These are phyloP conservation scores for Selene dorsalis DNA, from an alignment of 2,797 vertebrate species.

Conservation along the genomic window DNA sequence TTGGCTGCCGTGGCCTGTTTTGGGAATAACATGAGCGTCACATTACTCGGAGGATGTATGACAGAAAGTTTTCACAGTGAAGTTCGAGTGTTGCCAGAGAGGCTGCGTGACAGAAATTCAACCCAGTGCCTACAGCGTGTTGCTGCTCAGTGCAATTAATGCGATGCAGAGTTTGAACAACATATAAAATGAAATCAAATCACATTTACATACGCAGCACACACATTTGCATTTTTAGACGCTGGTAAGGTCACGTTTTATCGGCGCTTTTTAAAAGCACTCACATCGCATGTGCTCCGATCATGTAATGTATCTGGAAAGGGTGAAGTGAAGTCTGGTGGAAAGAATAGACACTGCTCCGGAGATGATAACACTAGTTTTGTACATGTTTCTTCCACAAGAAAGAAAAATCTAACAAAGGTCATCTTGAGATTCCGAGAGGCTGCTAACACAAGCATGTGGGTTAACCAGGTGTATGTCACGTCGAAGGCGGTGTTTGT, in stretches of 20 bases:
- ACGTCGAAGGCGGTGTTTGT: background rate
- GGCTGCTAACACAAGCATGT: background rate
- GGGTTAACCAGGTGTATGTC: background rate
- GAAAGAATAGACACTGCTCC: background rate
- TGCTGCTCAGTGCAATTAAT: background rate
- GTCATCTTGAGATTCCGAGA: background rate
- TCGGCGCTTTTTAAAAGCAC: background rate
- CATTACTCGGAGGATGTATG: constrained; percentile 1
- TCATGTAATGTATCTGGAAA: background rate
- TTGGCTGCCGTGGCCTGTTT: background rate
- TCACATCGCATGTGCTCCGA: background rate
- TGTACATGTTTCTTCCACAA: background rate
- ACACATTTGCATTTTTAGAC: background rate
- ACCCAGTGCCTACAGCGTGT: background rate
- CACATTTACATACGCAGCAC: background rate
- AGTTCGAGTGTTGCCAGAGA: constrained; percentile 2
- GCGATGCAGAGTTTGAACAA: background rate
- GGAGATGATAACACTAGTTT: background rate
- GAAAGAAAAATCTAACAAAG: background rate
- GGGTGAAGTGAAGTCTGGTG: background rate
- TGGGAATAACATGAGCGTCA: constrained; percentile 12
- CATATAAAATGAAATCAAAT: background rate
- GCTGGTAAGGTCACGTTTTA: background rate
- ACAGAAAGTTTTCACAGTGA: background rate
- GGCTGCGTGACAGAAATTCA: constrained; percentile 8